phyloP scores from a whole-genome alignment of 2,797 vertebrate genomes.

The Tangara arthus region DNA sequence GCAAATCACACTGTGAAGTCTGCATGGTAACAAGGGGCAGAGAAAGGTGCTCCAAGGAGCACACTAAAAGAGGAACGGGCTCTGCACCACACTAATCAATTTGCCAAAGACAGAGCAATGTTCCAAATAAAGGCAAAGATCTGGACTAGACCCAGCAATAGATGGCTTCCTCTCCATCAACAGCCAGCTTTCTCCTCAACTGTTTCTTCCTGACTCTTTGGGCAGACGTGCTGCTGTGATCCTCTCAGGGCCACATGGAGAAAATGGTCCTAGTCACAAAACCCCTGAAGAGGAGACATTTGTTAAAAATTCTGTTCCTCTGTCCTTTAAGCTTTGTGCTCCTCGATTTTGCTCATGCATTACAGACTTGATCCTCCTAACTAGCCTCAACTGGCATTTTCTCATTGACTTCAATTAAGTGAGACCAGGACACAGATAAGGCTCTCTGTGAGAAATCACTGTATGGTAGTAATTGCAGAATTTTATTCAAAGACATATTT shows the following conservation, averaged over 20 bases:
- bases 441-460: constrained; percentile 6
- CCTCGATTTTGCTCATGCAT: neutral
- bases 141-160: neutral
- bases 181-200: neutral
- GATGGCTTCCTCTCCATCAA: neutral
- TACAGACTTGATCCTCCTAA: neutral
- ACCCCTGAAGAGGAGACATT: neutral
- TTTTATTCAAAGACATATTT: constrained; percentile 58
- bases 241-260: neutral
- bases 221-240: fast-evolving
- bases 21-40: neutral
- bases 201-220: neutral
- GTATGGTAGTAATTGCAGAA: constrained; percentile 16
- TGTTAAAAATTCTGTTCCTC: neutral
- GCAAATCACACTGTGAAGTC: neutral
- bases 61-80: neutral
- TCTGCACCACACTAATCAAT: neutral
- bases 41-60: neutral
- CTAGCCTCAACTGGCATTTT: constrained; percentile 24
- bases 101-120: neutral
- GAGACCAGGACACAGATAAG: constrained; percentile 8
- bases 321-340: neutral
- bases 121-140: neutral
- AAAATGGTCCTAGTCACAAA: neutral
- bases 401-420: constrained; percentile 33